These are phyloP conservation scores for Acrossocheilus wenchowensis DNA, from an alignment of 2,797 vertebrate genomes.

Conservation along the genomic window DNA sequence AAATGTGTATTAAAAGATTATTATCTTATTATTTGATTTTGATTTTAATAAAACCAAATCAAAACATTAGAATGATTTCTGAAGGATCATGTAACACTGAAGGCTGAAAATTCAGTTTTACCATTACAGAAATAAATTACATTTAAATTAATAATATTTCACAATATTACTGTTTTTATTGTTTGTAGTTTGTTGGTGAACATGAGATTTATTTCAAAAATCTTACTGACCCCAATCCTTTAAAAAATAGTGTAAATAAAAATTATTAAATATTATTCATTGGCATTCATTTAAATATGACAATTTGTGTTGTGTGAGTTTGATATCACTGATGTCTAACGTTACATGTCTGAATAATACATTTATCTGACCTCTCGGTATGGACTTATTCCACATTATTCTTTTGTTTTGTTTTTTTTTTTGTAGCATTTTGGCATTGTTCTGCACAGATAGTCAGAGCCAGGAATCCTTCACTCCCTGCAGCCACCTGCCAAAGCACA, in stretches of 20 bases:
- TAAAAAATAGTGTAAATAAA: background rate
- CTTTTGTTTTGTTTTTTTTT: slow-evolving; percentile 11
- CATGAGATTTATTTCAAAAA: background rate
- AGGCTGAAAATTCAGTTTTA: background rate
- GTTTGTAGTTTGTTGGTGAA: background rate
- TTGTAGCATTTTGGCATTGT: slow-evolving; percentile 37
- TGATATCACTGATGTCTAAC: background rate
- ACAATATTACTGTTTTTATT: background rate
- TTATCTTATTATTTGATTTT: too few species aligned
- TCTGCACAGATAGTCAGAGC: slow-evolving; percentile 18
- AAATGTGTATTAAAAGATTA: background rate
- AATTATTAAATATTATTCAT: background rate
- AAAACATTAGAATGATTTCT: background rate
- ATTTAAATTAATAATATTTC: background rate
- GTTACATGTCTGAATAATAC: background rate
- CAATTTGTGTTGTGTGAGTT: background rate
- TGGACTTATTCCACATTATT: slow-evolving; percentile 20
- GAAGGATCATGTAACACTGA: background rate
- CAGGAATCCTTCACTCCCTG: slow-evolving; percentile 48
- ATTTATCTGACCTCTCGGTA: slow-evolving; percentile 5
- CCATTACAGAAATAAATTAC: background rate
- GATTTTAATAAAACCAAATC: background rate
- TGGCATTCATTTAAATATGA: background rate
- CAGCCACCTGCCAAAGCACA: slow-evolving; percentile 37
- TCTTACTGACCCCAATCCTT: background rate